Evolutionary conservation across 2,888 invertebrate genomes (phyloP), one percentile per base, ranked within the genome.

Genomic region (Eupithecia centaureata): DNA sequence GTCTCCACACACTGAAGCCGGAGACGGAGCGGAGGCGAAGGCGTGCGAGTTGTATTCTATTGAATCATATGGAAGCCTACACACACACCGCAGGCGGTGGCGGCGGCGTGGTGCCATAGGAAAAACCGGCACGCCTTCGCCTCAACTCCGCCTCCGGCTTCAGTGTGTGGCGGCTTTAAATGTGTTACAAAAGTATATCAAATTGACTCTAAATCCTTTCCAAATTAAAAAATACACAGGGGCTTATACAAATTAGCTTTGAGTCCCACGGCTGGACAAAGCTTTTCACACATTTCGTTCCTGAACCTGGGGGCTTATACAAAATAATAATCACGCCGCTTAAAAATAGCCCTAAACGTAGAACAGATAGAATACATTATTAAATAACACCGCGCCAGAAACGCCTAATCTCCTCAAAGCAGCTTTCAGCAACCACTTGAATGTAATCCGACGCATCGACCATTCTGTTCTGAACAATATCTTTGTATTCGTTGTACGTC

Each of bases 401-500:
- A 0, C 91, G 82, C 15, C 86, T 77, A 5, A 94, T 81, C 73
- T 93, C 94, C 65, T 93, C 91, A 65, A 85, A 86, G 71, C 95
- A 91, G 80, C 95, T 95, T 12, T 90, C 89, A 0, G 93, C 94
- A 0, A 94, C 94, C 0, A 94, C 90, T 62, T 86, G 86, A 28
- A 94, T 76, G 75, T 94, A 95, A 38, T 94, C 92, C 0, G 94
- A 91, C 0, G 94, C 92, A 70, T 94, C 93, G 0, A 86, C 83
- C 71, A 94, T 82, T 76, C 94, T 88, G 65, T 94, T 93, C 65
- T 92, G 86, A 0, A 94, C 89, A 28, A 91, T 90, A 38, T 89
- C 83, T 77, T 92, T 94, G 70, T 94, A 89, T 70, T 89, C 88
- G 33, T 84, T 80, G 63, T 91, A 93, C 0, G 89, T 82, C 71